phyloP scores from a whole-genome alignment of 1,140 invertebrate genomes.

The Archivesica marissinica region DNA sequence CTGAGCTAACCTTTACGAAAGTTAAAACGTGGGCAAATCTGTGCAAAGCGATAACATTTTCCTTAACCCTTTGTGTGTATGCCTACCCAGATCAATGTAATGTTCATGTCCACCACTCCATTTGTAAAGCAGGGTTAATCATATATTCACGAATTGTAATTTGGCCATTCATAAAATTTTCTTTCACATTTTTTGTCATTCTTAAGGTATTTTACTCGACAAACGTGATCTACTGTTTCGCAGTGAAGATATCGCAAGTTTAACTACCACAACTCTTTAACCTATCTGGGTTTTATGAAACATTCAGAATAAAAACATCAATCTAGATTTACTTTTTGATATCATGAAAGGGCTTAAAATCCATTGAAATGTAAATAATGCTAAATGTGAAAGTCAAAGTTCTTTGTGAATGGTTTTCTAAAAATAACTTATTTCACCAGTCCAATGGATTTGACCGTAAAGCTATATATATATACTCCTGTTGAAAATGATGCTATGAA shows the following conservation, averaged over 20 bases:
- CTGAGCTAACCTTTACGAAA: conserved; percentile 21
- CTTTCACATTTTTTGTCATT: conserved; percentile 3
- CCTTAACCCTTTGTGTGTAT: not conserved
- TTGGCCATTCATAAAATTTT: conserved; percentile 61
- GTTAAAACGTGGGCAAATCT: conserved; percentile 28
- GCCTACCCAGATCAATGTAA: conserved; percentile 8
- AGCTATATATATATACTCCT: too few species aligned
- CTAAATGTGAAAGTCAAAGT: not conserved
- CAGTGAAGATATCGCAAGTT: not conserved
- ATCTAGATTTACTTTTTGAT: conserved; percentile 17
- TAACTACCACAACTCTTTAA: not conserved
- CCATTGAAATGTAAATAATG: not conserved
- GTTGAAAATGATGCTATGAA: too few species aligned
- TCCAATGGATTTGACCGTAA: too few species aligned
- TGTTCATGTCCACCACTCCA: conserved; percentile 13
- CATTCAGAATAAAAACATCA: not conserved
- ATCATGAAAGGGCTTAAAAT: not conserved
- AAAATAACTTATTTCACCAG: too few species aligned
- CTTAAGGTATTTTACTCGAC: conserved; percentile 8
- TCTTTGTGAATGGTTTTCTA: not conserved
- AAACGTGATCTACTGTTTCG: not conserved
- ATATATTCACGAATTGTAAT: conserved; percentile 42
- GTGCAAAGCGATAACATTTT: conserved; percentile 33
- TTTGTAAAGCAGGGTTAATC: conserved; percentile 45
- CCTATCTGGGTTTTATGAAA: not conserved